Evolutionary conservation across 2,888 invertebrate genomes (phyloP).

Genomic region (Galeopsomyia nigrocyanea): DNA sequence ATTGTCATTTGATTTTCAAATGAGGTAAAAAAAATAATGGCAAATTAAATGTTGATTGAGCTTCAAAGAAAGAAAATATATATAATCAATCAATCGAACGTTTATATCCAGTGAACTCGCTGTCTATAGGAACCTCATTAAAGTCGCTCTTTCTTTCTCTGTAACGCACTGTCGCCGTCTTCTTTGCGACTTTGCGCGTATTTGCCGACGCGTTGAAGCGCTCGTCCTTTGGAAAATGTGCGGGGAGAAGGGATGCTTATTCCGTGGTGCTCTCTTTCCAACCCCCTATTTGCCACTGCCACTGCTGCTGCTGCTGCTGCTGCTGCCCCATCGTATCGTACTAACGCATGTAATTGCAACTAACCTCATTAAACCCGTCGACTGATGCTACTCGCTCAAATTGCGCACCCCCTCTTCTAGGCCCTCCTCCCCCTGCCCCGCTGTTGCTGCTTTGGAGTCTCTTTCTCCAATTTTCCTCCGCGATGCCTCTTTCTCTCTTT

Average conservation of each 20-base stretch:
- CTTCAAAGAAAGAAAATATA: too few relatives aligned
- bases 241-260: constrained; percentile 17
- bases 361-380: constrained; percentile 67
- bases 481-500: constrained; percentile 37
- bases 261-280: constrained; percentile 11
- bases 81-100: too few relatives aligned
- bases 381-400: constrained; percentile 64
- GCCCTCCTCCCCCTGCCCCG: constrained; percentile 23
- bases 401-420: constrained; percentile 50
- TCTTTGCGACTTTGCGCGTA: too few relatives aligned
- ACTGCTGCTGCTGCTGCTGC: constrained; percentile 6
- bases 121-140: too few relatives aligned
- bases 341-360: constrained; percentile 68
- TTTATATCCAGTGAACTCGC: too few relatives aligned
- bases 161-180: too few relatives aligned
- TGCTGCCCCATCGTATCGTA: constrained; percentile 49
- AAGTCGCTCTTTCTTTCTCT: not conserved
- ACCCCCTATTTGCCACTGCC: not conserved
- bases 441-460: not conserved
- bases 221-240: constrained; percentile 9
- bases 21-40: too few relatives aligned
- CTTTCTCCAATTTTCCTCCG: constrained; percentile 36
- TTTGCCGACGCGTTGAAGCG: not conserved
- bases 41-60: too few relatives aligned
- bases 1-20: too few relatives aligned